These are phyloP conservation scores for Trisateles emortualis DNA, from an alignment of 2,888 invertebrate species.

Conservation along the genomic window DNA sequence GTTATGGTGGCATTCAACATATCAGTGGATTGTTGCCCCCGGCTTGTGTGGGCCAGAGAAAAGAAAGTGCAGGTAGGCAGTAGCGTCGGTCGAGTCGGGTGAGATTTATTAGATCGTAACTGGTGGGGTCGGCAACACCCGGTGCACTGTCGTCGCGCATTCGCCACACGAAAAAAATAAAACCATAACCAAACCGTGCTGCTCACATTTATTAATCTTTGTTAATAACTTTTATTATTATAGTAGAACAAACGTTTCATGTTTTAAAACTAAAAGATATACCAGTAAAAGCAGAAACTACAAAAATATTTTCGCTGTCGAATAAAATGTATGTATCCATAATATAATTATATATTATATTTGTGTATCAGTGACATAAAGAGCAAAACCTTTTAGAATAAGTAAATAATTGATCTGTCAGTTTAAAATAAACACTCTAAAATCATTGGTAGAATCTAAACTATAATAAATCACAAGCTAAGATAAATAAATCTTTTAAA, in stretches of 20 bases:
- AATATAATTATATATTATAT: too few relatives aligned
- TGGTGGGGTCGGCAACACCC: conserved; percentile 75
- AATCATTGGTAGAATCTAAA: not conserved
- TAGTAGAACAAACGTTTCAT: not conserved
- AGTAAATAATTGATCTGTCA: not conserved
- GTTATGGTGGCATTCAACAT: conserved; percentile 63
- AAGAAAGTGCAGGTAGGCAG: conserved; percentile 84
- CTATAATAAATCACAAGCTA: not conserved
- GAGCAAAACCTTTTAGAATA: too few relatives aligned
- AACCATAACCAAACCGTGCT: conserved; percentile 38
- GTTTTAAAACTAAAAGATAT: not conserved
- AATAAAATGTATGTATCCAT: not conserved
- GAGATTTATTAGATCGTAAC: conserved; percentile 86
- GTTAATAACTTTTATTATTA: conserved; percentile 17
- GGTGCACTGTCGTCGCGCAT: conserved; percentile 64
- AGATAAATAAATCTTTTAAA: conserved; percentile 3
- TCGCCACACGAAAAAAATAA: conserved; percentile 51
- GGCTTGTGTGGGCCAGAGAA: conserved; percentile 78
- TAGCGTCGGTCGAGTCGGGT: conserved; percentile 63
- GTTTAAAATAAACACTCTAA: too few relatives aligned
- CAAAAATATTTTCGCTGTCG: too few relatives aligned
- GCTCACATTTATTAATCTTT: conserved; percentile 24
- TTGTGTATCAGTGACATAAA: too few relatives aligned
- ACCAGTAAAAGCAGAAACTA: not conserved
- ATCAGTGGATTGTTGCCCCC: conserved; percentile 59